Evolutionary conservation across 2,113 vertebrate species (phyloP).

Genomic region (Dermatemys mawii): DNA sequence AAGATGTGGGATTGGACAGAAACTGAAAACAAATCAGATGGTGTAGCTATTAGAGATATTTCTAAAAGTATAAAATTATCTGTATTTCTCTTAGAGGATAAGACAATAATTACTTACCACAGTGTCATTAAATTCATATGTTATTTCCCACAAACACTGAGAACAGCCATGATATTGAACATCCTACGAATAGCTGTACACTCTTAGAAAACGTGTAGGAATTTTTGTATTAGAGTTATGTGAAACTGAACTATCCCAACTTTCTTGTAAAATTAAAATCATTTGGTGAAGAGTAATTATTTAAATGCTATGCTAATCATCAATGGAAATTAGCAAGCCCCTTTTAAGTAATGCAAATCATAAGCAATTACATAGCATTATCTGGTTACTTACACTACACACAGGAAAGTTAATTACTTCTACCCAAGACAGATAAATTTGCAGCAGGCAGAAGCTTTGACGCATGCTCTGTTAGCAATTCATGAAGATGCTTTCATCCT

Average conservation of each 20-base stretch:
- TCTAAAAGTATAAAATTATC: not conserved
- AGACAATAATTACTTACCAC: not conserved
- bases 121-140: not conserved
- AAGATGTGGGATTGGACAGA: not conserved
- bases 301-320: slow-evolving; percentile 61
- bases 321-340: slow-evolving; percentile 62
- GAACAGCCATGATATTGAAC: not conserved
- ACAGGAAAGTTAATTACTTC: slow-evolving; percentile 47
- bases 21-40: not conserved
- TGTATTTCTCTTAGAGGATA: not conserved
- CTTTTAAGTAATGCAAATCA: slow-evolving; percentile 58
- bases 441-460: not conserved
- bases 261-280: not conserved
- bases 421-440: not conserved
- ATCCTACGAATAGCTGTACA: slow-evolving; percentile 9
- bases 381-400: slow-evolving; percentile 51
- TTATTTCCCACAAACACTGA: not conserved
- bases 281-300: slow-evolving; percentile 62
- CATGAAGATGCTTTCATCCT: slow-evolving; percentile 19
- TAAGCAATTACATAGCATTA: slow-evolving; percentile 62
- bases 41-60: not conserved
- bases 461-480: not conserved
- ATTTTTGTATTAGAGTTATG: slow-evolving; percentile 36
- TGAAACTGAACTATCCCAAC: slow-evolving; percentile 38
- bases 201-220: slow-evolving; percentile 22